These are phyloP conservation scores for Hermatobates lingyangjiaoensis DNA, from an alignment of 1,140 invertebrate genomes.

Conservation along the genomic window DNA sequence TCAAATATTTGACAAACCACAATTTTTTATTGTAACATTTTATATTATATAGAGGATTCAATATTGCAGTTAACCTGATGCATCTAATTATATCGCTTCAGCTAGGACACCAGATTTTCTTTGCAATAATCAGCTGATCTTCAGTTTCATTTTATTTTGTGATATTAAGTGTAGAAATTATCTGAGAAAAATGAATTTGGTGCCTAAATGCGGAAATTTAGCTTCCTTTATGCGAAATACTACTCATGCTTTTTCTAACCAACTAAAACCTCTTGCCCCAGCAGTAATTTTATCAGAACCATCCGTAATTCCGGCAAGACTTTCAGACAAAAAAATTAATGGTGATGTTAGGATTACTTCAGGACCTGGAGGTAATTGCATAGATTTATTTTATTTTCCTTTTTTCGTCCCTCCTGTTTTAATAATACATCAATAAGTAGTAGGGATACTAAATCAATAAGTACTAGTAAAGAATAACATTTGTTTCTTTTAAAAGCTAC, in stretches of 20 bases:
- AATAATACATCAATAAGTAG: no score
- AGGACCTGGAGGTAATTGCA: conserved; percentile 31
- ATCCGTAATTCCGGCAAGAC: no score
- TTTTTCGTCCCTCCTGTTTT: not conserved
- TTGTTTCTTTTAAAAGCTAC: no score
- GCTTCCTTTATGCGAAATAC: conserved; percentile 36
- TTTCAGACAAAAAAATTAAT: no score
- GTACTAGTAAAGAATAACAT: no score
- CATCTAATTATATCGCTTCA: no score
- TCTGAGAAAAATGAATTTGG: conserved; percentile 35
- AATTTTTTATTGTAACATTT: no score
- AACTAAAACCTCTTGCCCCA: conserved; percentile 28
- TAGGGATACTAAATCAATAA: no score
- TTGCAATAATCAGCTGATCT: no score
- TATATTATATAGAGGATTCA: no score
- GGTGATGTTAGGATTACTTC: conserved; percentile 31
- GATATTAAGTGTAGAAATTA: not conserved
- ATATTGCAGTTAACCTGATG: no score
- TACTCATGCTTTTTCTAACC: conserved; percentile 32
- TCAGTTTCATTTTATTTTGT: not conserved
- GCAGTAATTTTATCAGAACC: conserved; percentile 25
- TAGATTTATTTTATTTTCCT: not conserved
- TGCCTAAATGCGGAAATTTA: conserved; percentile 37
- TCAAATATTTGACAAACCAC: not conserved
- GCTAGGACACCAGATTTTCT: no score